Base-by-base conservation (phyloP, 2,113 vertebrate species). In the Heliornis fulica region DNA sequence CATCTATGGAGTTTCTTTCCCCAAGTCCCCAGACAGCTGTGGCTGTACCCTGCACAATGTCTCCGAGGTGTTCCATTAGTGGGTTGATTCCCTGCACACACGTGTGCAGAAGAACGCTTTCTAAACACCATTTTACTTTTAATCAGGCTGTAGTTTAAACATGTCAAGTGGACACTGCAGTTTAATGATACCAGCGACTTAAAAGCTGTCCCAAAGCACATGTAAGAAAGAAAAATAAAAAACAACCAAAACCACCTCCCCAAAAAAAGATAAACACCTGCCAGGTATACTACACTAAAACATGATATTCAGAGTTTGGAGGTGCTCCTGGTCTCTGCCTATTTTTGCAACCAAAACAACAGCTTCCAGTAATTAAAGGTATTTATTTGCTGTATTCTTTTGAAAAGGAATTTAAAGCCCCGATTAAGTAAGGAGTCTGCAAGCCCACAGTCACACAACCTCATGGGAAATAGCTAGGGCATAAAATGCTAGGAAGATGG, bases 21-120 rank as follows among this genome's bases (percentile, higher is more conserved):
- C 78, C 60, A 60, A 89, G 70, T 54, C 61, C 74, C 84, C 81
- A 87, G 53, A 57, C 87, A 96, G 78, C 82, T 82, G 77, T 77
- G 91, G 89, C 78, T 3, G 4, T 84, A 78, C 81, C 81, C 94
- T 96, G 96, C 91, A 95, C 84, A 95, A 83, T 59, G 41, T 93
- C 94, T 96, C 38, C 1, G 31, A 95, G 96, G 95, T 95, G 94
- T 94, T 96, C 94, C 95, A 95, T 95, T 94, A 96, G 85, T 11
- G 1, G 36, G 53, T 87, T 76, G 81, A 57, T 81, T 91, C 80
- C 74, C 41, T 34, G 21, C 5, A 2, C 81, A 87, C 84, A 57
- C 11, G 9, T 21, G 78, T 82, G 82, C 63, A 87, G 66, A 91
- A 93, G 50, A 79, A 79, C 11, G 1, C 57, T 94, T 91, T 87